Conservation (phyloP, 2,888 invertebrate genomes). For the Dusona sp. region DNA sequence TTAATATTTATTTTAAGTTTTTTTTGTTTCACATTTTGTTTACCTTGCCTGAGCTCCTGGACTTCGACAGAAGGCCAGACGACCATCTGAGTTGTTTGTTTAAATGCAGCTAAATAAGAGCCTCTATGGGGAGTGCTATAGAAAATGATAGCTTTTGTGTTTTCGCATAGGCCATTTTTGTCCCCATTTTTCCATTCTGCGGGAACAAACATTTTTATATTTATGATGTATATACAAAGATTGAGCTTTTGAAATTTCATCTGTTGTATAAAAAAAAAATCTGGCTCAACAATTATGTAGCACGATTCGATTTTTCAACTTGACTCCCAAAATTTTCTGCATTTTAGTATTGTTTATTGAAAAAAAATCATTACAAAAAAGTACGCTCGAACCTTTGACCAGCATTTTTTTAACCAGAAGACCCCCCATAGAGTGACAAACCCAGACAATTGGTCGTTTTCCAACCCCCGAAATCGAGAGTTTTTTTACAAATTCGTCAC, state of each 20-base stretch:
- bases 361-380: background rate
- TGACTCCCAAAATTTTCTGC: background rate
- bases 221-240: slow-evolving; percentile 50
- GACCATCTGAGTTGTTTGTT: slow-evolving; percentile 91
- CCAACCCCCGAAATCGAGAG: slow-evolving; percentile 92
- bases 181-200: slow-evolving; percentile 86
- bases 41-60: slow-evolving; percentile 90
- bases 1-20: background rate
- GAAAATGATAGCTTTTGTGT: slow-evolving; percentile 94
- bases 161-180: slow-evolving; percentile 87
- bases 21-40: slow-evolving; percentile 76
- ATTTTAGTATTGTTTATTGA: background rate
- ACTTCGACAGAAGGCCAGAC: slow-evolving; percentile 96
- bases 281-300: background rate
- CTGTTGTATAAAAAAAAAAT: background rate
- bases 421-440: slow-evolving; percentile 98
- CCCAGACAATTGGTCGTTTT: slow-evolving; percentile 93
- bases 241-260: slow-evolving; percentile 65
- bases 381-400: slow-evolving; percentile 86
- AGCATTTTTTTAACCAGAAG: slow-evolving; percentile 95
- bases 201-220: slow-evolving; percentile 19
- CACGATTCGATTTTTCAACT: background rate
- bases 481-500: slow-evolving; percentile 88
- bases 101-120: slow-evolving; percentile 91
- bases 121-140: slow-evolving; percentile 96